Conservation (phyloP, 2,113 vertebrate species). For the Trichechus manatus region DNA sequence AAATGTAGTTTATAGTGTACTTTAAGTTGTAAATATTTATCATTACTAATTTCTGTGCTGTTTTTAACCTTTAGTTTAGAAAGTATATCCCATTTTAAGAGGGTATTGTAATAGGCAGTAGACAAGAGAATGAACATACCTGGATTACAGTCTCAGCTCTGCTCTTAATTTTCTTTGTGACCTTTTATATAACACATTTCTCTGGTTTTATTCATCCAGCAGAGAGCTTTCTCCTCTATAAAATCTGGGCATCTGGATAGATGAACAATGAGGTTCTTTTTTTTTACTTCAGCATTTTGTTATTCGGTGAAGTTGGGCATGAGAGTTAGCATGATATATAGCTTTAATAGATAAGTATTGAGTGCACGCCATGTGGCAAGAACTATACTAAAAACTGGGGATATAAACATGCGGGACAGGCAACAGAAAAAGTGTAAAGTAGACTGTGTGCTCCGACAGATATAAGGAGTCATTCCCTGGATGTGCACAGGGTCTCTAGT, state of each 20-base stretch:
- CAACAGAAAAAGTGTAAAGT: neutral
- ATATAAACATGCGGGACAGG: neutral
- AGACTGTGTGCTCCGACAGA: neutral
- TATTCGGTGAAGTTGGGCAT: neutral
- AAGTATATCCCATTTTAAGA: neutral
- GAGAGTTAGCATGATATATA: neutral
- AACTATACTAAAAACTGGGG: neutral
- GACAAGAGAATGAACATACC: neutral
- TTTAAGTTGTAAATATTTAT: neutral
- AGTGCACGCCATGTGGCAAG: neutral
- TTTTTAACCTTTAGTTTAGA: neutral
- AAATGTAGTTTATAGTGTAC: neutral
- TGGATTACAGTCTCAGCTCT: neutral
- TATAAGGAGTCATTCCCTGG: neutral
- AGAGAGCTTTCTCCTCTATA: neutral
- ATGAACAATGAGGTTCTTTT: neutral
- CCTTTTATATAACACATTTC: neutral
- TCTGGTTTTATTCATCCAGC: neutral
- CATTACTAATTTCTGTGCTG: neutral
- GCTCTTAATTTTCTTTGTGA: neutral
- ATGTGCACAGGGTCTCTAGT: rapidly evolving
- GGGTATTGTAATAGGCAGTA: neutral
- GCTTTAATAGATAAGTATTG: neutral
- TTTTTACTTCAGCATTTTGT: neutral
- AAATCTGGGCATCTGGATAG: neutral